Conservation (phyloP, 2,113 vertebrate species). For the Phalacrocorax aristotelis region DNA sequence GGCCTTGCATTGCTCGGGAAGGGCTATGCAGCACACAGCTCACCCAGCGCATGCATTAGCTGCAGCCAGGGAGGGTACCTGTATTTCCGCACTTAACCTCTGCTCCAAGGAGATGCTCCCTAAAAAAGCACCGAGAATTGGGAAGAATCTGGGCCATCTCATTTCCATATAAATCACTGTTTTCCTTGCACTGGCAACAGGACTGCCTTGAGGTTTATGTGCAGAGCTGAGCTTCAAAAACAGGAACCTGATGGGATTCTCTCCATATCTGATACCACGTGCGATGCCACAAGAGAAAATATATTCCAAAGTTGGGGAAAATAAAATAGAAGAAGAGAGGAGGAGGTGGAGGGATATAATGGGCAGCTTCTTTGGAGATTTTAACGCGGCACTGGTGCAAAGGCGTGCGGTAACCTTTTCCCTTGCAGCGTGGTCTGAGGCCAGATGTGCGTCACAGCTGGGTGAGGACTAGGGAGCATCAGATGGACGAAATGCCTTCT, state of each 20-base stretch:
- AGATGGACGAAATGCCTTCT: neutral
- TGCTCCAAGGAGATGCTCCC: neutral
- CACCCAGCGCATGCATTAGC: neutral
- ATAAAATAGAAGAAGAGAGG: neutral
- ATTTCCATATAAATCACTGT: conserved; percentile 9
- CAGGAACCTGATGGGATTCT: neutral
- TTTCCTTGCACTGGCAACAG: neutral
- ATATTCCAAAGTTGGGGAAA: neutral
- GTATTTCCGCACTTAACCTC: neutral
- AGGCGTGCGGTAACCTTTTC: neutral
- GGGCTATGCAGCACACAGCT: neutral
- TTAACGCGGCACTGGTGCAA: neutral
- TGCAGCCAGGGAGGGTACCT: neutral
- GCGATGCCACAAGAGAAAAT: neutral
- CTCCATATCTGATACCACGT: neutral
- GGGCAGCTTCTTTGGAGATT: neutral
- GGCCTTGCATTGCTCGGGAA: neutral
- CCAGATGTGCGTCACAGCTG: neutral
- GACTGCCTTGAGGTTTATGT: neutral
- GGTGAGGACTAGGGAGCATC: neutral
- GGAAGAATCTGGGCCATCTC: neutral
- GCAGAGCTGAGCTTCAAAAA: neutral
- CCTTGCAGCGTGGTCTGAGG: neutral
- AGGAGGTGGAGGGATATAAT: neutral
- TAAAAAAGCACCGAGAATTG: neutral